Evolutionary conservation across 2,888 invertebrate genomes (phyloP), one percentile per base, ranked within the genome.

Genomic region (Pterostichus madidus): DNA sequence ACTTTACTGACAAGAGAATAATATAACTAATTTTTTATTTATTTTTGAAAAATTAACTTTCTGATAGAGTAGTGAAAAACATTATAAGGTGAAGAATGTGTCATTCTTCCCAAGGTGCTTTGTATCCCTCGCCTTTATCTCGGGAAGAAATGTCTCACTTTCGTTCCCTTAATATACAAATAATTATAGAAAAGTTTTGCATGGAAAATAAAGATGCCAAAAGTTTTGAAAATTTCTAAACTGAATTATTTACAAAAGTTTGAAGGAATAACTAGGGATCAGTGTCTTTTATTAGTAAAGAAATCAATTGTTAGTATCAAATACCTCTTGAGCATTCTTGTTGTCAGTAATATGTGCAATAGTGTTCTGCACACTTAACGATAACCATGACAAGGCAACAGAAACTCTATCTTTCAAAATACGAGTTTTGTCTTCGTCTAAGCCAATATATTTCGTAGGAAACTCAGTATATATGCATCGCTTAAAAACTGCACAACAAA

Each of bases 311-410:
- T 52, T 75, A 53, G 71, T 35, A 49, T 15, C 31, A 52, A 81
- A 86, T 89, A 91, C 91, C 90, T 91, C 88, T 86, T 91, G 90
- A 5, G 89, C 87, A 80, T 90, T 87, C 80, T 90, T 89, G 83
- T 90, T 89, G 84, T 90, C 89, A 79, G 90, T 90, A 84, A 92
- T 90, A 85, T 90, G 88, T 2, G 89, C 88, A 32, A 92, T 88
- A 13, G 89, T 86, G 84, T 91, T 91, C 61, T 92, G 91, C 78
- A 91, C 89, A 83, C 90, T 86, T 83, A 91, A 87, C 13, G 91
- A 89, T 49, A 91, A 84, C 86, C 90, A 90, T 11, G 91, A 89
- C 84, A 90, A 88, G 39, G 73, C 77, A 61, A 83, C 83, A 64
- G 77, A 49, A 11, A 83, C 77, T 77, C 68, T 83, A 77, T 83